These are phyloP conservation scores for Burhinus bistriatus DNA, from an alignment of 2,113 vertebrate species.

Conservation along the genomic window DNA sequence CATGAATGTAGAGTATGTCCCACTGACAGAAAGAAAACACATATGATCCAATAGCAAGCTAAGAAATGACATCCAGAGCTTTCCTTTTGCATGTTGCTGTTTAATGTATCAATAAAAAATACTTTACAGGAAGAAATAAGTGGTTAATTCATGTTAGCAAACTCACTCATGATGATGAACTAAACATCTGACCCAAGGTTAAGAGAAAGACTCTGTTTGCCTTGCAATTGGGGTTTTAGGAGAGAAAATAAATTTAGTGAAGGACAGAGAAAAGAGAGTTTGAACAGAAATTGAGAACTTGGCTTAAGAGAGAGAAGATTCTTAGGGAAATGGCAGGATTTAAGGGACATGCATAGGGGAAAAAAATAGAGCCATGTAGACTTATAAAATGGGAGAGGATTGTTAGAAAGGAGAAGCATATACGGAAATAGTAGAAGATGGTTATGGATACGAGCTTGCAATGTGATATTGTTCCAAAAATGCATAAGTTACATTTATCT, in stretches of 20 bases:
- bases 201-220: background rate
- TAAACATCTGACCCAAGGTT: background rate
- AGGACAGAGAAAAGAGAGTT: background rate
- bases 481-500: background rate
- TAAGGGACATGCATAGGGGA: background rate
- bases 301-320: background rate
- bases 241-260: background rate
- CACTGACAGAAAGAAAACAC: background rate
- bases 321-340: background rate
- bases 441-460: background rate
- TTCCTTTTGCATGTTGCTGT: background rate
- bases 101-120: background rate
- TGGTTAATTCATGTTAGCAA: background rate
- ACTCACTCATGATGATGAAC: background rate
- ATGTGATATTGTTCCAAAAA: slow-evolving; percentile 50
- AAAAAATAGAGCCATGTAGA: background rate
- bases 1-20: background rate
- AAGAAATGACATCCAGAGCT: background rate
- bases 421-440: background rate
- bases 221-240: background rate
- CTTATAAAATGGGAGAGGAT: background rate
- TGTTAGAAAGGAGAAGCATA: background rate
- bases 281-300: background rate
- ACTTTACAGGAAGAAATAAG: background rate
- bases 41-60: background rate